Base-by-base conservation (phyloP, 1,140 invertebrate genomes). In the Apis laboriosa region DNA sequence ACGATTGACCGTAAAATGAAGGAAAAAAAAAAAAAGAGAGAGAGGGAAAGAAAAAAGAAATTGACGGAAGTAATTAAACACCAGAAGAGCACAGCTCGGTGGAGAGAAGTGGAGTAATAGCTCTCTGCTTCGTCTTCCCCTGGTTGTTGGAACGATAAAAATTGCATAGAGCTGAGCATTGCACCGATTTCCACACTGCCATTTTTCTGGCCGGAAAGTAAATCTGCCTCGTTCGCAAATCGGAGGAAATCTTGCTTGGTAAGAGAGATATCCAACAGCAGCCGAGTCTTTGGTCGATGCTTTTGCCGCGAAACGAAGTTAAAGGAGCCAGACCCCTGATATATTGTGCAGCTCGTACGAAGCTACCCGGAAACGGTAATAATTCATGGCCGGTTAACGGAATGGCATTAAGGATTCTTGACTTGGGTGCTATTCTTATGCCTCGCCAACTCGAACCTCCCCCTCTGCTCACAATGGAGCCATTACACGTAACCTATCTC, bases 171-270 rank as follows among this genome's bases (percentile, higher is more conserved):
- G 49, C n/a, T 60, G 75, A 13, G 55, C 72, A 75, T 75, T 61
- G 19, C 85, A 55, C 60, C 75, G 75, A 88, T 87, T 77, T 82
- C 49, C 76, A 77, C 63, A 19, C 84, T 49, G 73, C 63, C 80
- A 87, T 90, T 89, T 89, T 86, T 91, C 78, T 61, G 77, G 77
- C 73, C 68, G 80, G 78, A 82, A 87, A 85, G 86, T 91, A 91
- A 92, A 92, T 91, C 88, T 88, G 83, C 82, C 86, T 91, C 83
- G 88, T 88, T 88, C 84, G 86, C 89, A 89, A 91, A 89, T 90
- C 84, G 77, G 64, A 15, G 63, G 64, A 80, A 74, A 89, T 76
- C 72, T 70, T 9, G 61, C 24, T 72, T 56, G 28, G 76, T 51
- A 60, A 58, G 53, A 83, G 51, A 66, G 70, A 68, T 75, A 85